These are phyloP conservation scores for Amaurobius ferox DNA, from an alignment of 2,888 invertebrate species.

Conservation along the genomic window DNA sequence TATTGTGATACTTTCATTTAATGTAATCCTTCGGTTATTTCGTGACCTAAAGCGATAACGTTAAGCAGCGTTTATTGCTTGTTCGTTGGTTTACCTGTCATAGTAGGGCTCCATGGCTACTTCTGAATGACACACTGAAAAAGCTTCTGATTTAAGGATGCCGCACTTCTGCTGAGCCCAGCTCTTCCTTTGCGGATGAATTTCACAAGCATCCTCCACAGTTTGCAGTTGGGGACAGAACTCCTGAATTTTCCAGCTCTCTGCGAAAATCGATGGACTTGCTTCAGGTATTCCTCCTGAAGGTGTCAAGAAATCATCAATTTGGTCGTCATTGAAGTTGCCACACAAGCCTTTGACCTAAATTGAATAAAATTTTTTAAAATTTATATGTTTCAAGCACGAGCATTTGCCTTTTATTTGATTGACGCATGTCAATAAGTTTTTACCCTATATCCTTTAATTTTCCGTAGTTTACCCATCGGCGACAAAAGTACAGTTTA, in stretches of 20 bases:
- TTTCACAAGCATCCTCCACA: conserved; percentile 81
- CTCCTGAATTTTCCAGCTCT: conserved; percentile 90
- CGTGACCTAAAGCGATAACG: too few relatives aligned
- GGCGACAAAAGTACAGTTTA: too few relatives aligned
- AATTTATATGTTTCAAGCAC: too few relatives aligned
- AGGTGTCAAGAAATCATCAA: conserved; percentile 91
- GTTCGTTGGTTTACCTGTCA: conserved; percentile 79
- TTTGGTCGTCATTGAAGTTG: conserved; percentile 89
- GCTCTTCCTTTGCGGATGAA: conserved; percentile 86
- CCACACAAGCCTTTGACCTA: conserved; percentile 90
- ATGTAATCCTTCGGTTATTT: too few relatives aligned
- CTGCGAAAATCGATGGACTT: conserved; percentile 87
- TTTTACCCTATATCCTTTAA: too few relatives aligned
- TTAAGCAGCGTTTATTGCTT: too few relatives aligned
- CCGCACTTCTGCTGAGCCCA: conserved; percentile 90
- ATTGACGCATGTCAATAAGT: too few relatives aligned
- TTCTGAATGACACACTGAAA: conserved; percentile 86
- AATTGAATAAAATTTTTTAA: too few relatives aligned
- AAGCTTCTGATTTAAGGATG: conserved; percentile 85
- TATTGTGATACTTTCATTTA: too few relatives aligned
- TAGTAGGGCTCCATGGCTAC: conserved; percentile 85
- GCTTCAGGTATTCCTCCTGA: conserved; percentile 87
- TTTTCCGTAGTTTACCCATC: too few relatives aligned
- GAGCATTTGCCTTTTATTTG: too few relatives aligned
- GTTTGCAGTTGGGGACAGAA: conserved; percentile 83